Evolutionary conservation across 2,113 vertebrate species (phyloP).

Genomic region (Setophaga petechia): DNA sequence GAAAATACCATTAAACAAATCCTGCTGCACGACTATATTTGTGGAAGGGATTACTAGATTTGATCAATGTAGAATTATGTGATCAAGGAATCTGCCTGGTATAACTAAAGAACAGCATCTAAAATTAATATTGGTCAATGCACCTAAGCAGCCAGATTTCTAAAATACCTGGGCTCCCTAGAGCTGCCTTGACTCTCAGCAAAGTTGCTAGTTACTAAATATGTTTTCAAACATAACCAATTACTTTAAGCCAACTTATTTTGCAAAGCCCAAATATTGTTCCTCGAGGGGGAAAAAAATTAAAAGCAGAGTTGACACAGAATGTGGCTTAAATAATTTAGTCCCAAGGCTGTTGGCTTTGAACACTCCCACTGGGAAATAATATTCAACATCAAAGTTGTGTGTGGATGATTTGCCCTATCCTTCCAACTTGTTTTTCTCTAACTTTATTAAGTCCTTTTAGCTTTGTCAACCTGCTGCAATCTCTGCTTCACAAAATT

Average conservation of each 20-base stretch:
- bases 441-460: not conserved
- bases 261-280: not conserved
- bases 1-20: not conserved
- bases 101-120: not conserved
- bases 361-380: not conserved
- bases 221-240: not conserved
- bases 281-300: not conserved
- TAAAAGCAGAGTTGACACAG: not conserved
- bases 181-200: not conserved
- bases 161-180: not conserved
- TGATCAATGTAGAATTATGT: not conserved
- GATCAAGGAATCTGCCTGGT: not conserved
- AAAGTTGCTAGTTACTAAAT: not conserved
- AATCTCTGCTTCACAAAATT: not conserved
- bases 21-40: not conserved
- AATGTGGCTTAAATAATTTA: not conserved
- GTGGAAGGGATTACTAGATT: not conserved
- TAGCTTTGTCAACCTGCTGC: not conserved
- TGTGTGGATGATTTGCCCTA: not conserved
- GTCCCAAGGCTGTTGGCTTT: not conserved
- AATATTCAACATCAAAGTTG: not conserved
- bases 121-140: not conserved
- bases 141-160: not conserved
- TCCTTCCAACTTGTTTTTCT: not conserved
- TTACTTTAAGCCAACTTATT: not conserved